Evolutionary conservation across 2,113 vertebrate species (phyloP).

Genomic region (Ophiodon elongatus): DNA sequence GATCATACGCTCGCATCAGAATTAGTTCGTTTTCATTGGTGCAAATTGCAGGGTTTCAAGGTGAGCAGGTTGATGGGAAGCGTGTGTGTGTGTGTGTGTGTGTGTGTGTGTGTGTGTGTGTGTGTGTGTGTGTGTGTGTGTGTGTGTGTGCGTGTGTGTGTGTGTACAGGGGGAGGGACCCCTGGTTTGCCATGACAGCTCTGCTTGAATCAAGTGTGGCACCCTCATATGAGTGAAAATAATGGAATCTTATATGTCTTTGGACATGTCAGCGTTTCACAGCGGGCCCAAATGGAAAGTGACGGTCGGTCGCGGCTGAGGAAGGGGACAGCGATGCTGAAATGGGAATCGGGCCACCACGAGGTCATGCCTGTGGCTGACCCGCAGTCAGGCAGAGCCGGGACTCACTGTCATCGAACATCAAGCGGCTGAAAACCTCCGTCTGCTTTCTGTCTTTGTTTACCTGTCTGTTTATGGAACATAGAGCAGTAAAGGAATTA

Average conservation of each 20-base stretch:
- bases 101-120: slow-evolving; percentile 10
- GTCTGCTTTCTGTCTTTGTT: slow-evolving; percentile 46
- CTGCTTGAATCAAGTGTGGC: slow-evolving; percentile 79
- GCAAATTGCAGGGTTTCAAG: slow-evolving; percentile 56
- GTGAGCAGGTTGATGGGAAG: slow-evolving; percentile 64
- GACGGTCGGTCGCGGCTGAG: slow-evolving; percentile 68
- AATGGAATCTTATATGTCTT: slow-evolving; percentile 83
- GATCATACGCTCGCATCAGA: slow-evolving; percentile 58
- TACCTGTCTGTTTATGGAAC: slow-evolving; percentile 14
- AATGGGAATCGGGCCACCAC: slow-evolving; percentile 64
- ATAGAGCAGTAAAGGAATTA: slow-evolving; percentile 1
- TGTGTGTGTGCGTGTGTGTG: not conserved
- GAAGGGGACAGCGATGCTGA: slow-evolving; percentile 46
- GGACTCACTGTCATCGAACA: slow-evolving; percentile 63
- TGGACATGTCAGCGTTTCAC: slow-evolving; percentile 75
- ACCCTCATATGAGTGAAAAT: slow-evolving; percentile 82
- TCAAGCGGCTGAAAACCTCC: slow-evolving; percentile 52
- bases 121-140: not conserved
- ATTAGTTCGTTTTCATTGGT: slow-evolving; percentile 62
- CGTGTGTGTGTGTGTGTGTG: not conserved
- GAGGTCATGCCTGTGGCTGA: slow-evolving; percentile 55
- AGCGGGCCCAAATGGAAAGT: slow-evolving; percentile 73
- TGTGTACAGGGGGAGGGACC: slow-evolving; percentile 24
- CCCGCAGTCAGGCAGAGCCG: slow-evolving; percentile 62
- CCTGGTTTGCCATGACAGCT: slow-evolving; percentile 69